Evolutionary conservation across 1,140 invertebrate species (phyloP).

Genomic region (Conus betulinus): DNA sequence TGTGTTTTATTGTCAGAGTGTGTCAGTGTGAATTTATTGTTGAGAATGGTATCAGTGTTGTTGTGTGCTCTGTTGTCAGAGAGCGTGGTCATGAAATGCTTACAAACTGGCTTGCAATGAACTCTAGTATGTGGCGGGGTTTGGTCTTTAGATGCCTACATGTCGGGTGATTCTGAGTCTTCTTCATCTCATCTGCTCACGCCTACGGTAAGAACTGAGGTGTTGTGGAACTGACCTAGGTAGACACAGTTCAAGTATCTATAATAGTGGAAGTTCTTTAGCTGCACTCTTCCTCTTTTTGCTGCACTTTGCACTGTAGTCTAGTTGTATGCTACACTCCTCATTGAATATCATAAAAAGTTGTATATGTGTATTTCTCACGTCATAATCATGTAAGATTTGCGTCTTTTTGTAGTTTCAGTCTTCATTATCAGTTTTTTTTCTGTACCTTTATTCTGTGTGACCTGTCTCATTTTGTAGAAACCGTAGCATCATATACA

Average conservation of each 20-base stretch:
- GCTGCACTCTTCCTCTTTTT: neutral
- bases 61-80: too few relatives aligned
- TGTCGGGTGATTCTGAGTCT: constrained; percentile 37
- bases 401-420: neutral
- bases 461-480: neutral
- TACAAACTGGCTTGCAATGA: too few relatives aligned
- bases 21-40: too few relatives aligned
- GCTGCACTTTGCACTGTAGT: neutral
- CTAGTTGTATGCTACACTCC: neutral
- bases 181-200: constrained; percentile 20
- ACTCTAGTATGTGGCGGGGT: neutral
- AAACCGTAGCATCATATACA: neutral
- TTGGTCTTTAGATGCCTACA: constrained; percentile 35
- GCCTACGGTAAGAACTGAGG: constrained; percentile 19
- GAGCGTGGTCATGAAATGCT: too few relatives aligned
- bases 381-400: neutral
- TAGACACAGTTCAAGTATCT: neutral
- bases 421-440: neutral
- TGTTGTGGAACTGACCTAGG: neutral
- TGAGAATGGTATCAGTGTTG: too few relatives aligned
- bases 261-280: neutral
- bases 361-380: neutral
- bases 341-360: neutral
- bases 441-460: neutral
- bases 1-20: too few relatives aligned